These are phyloP conservation scores for Melanerpes formicivorus DNA, from an alignment of 2,113 vertebrate species.

Conservation along the genomic window DNA sequence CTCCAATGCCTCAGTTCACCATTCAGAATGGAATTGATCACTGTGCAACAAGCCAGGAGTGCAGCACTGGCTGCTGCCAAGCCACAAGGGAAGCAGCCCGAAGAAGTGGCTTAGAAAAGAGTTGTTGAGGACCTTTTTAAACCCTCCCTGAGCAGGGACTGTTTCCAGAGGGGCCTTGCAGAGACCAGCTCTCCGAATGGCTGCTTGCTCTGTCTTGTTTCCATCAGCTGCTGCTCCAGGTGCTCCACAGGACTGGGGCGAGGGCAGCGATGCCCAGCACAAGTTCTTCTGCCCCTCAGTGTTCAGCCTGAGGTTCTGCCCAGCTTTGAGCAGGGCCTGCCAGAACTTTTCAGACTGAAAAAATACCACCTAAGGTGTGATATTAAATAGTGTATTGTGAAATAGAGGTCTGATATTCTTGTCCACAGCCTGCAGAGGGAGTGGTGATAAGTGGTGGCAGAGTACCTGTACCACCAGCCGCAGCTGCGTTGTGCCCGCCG, in stretches of 20 bases:
- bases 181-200: fast-evolving
- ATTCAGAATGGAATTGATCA: fast-evolving
- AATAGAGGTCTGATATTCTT: not conserved
- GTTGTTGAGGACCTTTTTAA: not conserved
- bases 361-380: fast-evolving
- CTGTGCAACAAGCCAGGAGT: not conserved
- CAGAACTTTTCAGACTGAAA: not conserved
- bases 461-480: not conserved
- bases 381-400: not conserved
- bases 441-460: fast-evolving
- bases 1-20: not conserved
- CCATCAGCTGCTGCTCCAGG: not conserved
- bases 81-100: not conserved
- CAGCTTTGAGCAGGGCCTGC: not conserved
- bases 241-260: fast-evolving
- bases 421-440: not conserved
- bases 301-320: not conserved
- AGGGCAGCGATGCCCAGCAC: fast-evolving
- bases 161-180: not conserved
- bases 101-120: no score
- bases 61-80: not conserved
- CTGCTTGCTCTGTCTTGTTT: not conserved
- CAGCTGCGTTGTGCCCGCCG: fast-evolving
- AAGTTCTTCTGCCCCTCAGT: fast-evolving
- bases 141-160: fast-evolving